These are phyloP conservation scores for Bursaphelenchus mucronatus DNA, from an alignment of 1,140 invertebrate genomes.

Conservation along the genomic window DNA sequence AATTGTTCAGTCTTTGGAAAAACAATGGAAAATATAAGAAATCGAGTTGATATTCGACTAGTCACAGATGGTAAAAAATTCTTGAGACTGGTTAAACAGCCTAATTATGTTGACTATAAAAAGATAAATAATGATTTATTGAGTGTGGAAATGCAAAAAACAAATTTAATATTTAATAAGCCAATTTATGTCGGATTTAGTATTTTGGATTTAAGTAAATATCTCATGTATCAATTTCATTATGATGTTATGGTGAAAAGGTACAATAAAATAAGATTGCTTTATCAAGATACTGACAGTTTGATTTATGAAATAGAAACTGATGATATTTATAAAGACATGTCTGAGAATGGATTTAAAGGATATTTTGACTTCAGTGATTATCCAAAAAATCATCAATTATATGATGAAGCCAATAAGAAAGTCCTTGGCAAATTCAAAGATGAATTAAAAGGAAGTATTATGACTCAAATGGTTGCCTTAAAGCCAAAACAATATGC, in stretches of 20 bases:
- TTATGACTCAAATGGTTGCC: slow-evolving; percentile 38
- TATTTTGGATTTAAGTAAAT: slow-evolving; percentile 53
- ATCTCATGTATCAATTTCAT: slow-evolving; percentile 56
- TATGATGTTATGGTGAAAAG: too few relatives aligned
- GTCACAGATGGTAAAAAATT: slow-evolving; percentile 15
- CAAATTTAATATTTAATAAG: slow-evolving; percentile 39
- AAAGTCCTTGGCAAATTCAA: too few relatives aligned
- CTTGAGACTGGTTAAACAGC: slow-evolving; percentile 36
- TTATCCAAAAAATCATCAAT: too few relatives aligned
- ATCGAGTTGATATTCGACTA: slow-evolving; percentile 29
- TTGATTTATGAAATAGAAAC: too few relatives aligned
- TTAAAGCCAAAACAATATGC: slow-evolving; percentile 44
- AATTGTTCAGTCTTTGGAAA: slow-evolving; percentile 26
- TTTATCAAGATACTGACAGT: too few relatives aligned
- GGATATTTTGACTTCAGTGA: too few relatives aligned
- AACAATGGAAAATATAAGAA: slow-evolving; percentile 36
- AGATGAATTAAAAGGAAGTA: slow-evolving; percentile 40
- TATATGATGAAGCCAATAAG: too few relatives aligned
- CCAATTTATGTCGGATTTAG: slow-evolving; percentile 53
- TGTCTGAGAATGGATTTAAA: too few relatives aligned
- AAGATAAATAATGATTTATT: slow-evolving; percentile 40
- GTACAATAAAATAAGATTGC: too few relatives aligned
- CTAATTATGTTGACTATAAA: slow-evolving; percentile 59
- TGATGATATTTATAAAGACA: too few relatives aligned
- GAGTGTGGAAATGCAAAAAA: slow-evolving; percentile 36